Evolutionary conservation across 2,113 vertebrate species (phyloP).

Genomic region (Geococcyx californianus): DNA sequence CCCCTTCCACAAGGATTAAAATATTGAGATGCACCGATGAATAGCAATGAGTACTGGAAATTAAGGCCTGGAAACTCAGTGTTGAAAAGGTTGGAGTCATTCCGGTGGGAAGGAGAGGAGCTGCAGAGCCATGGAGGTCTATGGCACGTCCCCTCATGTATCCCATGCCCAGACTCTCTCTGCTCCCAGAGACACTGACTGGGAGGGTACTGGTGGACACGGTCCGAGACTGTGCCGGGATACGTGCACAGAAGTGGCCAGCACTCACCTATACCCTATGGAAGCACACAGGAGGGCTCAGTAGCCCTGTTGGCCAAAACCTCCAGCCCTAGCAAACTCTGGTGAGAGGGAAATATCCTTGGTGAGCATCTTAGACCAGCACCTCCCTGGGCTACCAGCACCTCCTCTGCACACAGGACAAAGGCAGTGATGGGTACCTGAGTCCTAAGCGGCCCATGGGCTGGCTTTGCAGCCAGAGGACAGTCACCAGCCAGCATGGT

Average conservation of each 20-base stretch:
- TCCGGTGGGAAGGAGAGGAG: neutral
- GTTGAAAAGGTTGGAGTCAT: neutral
- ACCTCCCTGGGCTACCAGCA: neutral
- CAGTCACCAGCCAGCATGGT: neutral
- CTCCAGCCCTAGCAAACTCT: too few relatives aligned
- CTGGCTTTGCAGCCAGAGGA: neutral
- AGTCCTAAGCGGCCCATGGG: neutral
- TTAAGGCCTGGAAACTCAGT: neutral
- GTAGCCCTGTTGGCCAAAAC: neutral
- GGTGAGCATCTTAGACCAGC: neutral
- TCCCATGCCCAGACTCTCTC: neutral
- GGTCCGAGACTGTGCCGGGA: neutral
- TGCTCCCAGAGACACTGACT: neutral
- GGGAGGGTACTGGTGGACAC: neutral
- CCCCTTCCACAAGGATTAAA: neutral
- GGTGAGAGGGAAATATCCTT: neutral
- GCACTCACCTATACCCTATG: fast-evolving
- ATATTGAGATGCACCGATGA: constrained; percentile 7
- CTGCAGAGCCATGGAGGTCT: neutral
- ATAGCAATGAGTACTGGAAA: constrained; percentile 27
- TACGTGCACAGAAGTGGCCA: fast-evolving
- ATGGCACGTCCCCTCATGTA: fast-evolving
- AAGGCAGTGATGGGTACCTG: fast-evolving
- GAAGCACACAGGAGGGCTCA: neutral
- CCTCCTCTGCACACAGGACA: neutral